These are phyloP conservation scores for Blastobasis lacticolella DNA, from an alignment of 2,888 invertebrate species.

Conservation along the genomic window DNA sequence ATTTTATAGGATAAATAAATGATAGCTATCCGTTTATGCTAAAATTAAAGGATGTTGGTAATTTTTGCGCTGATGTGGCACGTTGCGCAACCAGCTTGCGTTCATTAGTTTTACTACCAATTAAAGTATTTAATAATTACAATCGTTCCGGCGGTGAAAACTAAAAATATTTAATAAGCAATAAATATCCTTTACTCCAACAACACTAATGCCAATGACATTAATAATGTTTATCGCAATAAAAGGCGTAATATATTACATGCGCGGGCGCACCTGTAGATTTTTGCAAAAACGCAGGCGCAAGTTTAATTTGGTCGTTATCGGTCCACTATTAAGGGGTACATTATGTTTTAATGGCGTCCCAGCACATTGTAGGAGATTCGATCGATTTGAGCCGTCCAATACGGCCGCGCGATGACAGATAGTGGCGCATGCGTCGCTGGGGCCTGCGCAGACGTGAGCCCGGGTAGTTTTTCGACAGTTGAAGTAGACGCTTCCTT, in stretches of 20 bases:
- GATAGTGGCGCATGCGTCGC: conserved; percentile 33
- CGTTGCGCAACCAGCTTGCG: too few relatives aligned
- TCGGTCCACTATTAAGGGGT: conserved; percentile 45
- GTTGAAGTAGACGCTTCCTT: too few relatives aligned
- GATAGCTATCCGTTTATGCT: too few relatives aligned
- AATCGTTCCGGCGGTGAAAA: too few relatives aligned
- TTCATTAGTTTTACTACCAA: too few relatives aligned
- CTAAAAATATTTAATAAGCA: not conserved
- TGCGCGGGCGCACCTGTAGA: conserved; percentile 32
- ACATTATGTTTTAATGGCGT: conserved; percentile 53
- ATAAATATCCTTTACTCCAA: conserved; percentile 1
- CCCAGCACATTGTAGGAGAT: conserved; percentile 44
- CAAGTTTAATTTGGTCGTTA: conserved; percentile 36
- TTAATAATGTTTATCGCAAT: conserved; percentile 1
- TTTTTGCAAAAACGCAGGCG: conserved; percentile 17
- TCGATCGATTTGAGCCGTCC: conserved; percentile 43
- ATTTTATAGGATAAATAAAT: too few relatives aligned
- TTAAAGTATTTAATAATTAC: too few relatives aligned
- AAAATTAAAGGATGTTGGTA: too few relatives aligned
- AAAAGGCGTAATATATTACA: conserved; percentile 23
- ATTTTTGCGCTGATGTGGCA: too few relatives aligned
- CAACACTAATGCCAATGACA: conserved; percentile 4
- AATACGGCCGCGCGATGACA: conserved; percentile 54
- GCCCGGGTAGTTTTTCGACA: too few relatives aligned
- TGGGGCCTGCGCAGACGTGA: too few relatives aligned